A percentile compares a stretch with the other conserved stretches of the same genome.
These are phyloP conservation scores for Leptinotarsa undecemlineata DNA, from an alignment of 1,140 invertebrate genomes.

Conservation along the genomic window DNA sequence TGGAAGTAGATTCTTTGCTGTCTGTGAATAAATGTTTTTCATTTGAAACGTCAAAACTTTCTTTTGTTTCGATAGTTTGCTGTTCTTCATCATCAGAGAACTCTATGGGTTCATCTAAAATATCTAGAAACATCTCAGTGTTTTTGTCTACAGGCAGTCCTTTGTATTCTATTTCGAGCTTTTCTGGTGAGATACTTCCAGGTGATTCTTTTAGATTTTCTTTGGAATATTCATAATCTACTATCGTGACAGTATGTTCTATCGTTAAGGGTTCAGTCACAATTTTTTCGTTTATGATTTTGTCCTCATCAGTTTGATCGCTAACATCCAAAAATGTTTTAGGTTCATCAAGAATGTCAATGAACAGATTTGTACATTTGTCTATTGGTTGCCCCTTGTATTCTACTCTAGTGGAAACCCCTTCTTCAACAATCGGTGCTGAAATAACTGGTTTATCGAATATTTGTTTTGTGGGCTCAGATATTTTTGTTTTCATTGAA, in stretches of 20 bases:
- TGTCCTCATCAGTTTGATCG: not conserved
- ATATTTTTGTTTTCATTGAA: too few species aligned
- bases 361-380: conserved; percentile 57
- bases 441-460: too few species aligned
- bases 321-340: conserved; percentile 51
- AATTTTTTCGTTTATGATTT: conserved; percentile 3
- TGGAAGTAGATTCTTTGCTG: not conserved
- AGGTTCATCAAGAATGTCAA: conserved; percentile 60
- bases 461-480: too few species aligned
- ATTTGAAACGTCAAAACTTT: not conserved
- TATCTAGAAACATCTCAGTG: conserved; percentile 54
- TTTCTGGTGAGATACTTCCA: not conserved
- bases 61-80: conserved; percentile 6
- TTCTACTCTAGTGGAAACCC: conserved; percentile 25
- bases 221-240: not conserved
- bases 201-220: not conserved
- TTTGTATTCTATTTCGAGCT: conserved; percentile 45
- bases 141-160: conserved; percentile 57
- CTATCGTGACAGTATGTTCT: not conserved
- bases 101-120: conserved; percentile 58
- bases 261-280: not conserved
- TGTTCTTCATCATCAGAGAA: conserved; percentile 32
- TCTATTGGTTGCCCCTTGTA: conserved; percentile 58
- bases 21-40: conserved; percentile 6
- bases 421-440: too few species aligned